Percentiles rank a stretch among this genome's conserved stretches.
phyloP scores from a whole-genome alignment of 2,888 invertebrate genomes.

The Dicyrtomina minuta region DNA sequence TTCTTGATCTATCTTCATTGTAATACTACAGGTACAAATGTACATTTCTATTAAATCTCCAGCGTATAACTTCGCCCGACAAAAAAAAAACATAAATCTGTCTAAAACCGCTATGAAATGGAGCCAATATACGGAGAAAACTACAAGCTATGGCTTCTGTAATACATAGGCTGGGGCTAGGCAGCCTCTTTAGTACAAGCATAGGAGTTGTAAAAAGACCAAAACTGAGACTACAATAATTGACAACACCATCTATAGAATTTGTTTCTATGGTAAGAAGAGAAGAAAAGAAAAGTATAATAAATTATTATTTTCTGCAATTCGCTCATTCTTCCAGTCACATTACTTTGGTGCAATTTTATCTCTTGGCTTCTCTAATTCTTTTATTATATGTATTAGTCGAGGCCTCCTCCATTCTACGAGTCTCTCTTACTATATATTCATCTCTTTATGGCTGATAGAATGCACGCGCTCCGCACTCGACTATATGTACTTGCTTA shows the following conservation, averaged over 20 bases:
- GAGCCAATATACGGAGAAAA: conserved; percentile 4
- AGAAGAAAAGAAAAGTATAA: conserved; percentile 1
- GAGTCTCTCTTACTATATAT: no score
- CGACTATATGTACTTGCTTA: neutral
- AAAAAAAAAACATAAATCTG: conserved; percentile 27
- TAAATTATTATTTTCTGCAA: no score
- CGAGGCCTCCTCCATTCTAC: no score
- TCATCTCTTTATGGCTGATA: neutral
- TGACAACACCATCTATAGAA: neutral
- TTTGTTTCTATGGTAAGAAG: neutral
- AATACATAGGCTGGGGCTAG: no score
- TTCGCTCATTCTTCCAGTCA: no score
- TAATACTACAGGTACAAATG: no score
- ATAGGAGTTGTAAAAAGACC: no score
- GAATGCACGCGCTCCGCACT: neutral
- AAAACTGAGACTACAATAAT: conserved; percentile 1
- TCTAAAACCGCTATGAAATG: conserved; percentile 13
- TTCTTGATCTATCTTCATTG: no score
- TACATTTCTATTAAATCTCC: no score
- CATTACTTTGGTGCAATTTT: neutral
- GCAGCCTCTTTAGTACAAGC: no score
- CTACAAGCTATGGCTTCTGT: neutral
- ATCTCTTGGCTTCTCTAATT: neutral
- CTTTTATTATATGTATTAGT: neutral
- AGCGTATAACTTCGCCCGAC: conserved; percentile 1